Conservation (phyloP, 2,113 vertebrate genomes). For the Ovibos moschatus region DNA sequence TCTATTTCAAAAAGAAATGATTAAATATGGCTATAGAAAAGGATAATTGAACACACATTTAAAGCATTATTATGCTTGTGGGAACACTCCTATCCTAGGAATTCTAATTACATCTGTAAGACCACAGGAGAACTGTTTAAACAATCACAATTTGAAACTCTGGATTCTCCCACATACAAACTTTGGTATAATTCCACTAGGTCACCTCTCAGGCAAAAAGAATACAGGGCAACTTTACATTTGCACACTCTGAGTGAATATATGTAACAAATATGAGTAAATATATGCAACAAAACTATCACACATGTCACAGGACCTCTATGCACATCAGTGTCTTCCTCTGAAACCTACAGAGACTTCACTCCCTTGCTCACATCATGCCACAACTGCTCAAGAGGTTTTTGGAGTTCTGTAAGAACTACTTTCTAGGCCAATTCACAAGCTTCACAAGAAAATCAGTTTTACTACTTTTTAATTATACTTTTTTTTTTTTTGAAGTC, state of each 20-base stretch:
- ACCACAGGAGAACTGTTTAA: conserved; percentile 72
- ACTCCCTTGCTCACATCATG: not conserved
- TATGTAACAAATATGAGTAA: not conserved
- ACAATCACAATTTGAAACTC: conserved; percentile 59
- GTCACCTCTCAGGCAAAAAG: conserved; percentile 41
- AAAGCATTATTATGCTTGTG: conserved; percentile 68
- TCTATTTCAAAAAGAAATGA: conserved; percentile 56
- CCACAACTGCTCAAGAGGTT: not conserved
- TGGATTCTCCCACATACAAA: conserved; percentile 48
- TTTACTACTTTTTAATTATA: conserved; percentile 63
- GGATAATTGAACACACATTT: conserved; percentile 70
- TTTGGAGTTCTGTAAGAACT: conserved; percentile 53
- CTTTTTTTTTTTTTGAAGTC: conserved; percentile 2
- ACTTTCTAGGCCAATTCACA: conserved; percentile 55
- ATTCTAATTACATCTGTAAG: conserved; percentile 71
- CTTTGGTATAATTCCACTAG: conserved; percentile 44
- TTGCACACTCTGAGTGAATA: not conserved
- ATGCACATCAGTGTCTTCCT: not conserved
- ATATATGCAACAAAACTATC: not conserved
- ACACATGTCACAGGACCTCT: not conserved
- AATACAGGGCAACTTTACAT: not conserved
- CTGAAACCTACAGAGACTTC: not conserved
- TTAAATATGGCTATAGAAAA: conserved; percentile 65
- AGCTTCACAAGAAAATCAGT: conserved; percentile 51
- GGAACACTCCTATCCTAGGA: conserved; percentile 70